These are phyloP conservation scores for Dioctria rufipes DNA, from an alignment of 2,888 invertebrate species.

Conservation along the genomic window DNA sequence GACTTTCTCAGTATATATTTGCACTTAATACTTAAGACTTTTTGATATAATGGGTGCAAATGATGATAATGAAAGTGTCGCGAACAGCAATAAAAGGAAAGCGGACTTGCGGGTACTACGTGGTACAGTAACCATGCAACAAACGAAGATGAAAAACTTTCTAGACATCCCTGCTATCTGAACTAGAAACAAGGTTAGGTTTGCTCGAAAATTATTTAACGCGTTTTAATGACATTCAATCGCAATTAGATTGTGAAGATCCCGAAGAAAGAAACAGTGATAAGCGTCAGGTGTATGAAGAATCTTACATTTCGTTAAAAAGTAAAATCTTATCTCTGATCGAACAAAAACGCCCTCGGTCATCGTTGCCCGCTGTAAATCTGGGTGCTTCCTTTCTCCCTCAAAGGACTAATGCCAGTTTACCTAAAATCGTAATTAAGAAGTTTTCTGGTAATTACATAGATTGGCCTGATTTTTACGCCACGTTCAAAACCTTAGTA, in stretches of 20 bases:
- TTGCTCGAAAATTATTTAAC: no score
- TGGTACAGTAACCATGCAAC: constrained; percentile 13
- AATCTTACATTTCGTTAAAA: neutral
- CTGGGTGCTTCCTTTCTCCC: neutral
- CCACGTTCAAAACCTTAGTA: neutral
- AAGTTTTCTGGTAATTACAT: neutral
- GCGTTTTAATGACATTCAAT: no score
- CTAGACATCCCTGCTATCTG: neutral
- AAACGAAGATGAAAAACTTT: neutral
- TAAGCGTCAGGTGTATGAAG: neutral
- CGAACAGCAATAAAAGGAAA: no score
- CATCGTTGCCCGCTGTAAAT: neutral
- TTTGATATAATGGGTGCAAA: no score
- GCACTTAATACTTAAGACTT: no score
- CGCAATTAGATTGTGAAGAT: neutral
- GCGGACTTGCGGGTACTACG: neutral
- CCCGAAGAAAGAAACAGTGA: neutral
- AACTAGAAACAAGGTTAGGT: no score
- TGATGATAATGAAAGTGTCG: no score
- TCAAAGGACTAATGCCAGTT: neutral
- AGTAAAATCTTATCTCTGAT: neutral
- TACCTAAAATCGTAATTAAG: neutral
- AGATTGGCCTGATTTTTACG: neutral
- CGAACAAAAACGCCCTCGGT: neutral
- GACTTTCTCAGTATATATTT: no score